A percentile compares a stretch with the other conserved stretches of the same genome.
Evolutionary conservation across 2,113 vertebrate species (phyloP).

Genomic region (Tetrax tetrax): DNA sequence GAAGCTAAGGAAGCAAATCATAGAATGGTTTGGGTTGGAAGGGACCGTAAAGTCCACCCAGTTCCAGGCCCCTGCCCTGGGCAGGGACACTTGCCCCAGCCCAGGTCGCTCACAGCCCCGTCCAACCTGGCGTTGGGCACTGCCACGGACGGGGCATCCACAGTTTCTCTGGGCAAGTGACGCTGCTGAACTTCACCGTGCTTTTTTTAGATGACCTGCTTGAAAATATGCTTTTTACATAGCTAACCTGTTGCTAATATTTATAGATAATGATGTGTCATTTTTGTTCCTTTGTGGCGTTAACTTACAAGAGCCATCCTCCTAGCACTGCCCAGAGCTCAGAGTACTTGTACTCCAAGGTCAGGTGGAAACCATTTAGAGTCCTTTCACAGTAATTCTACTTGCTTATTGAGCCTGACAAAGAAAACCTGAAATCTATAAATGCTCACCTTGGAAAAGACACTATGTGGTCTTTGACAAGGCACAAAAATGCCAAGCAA

Average conservation of each 20-base stretch:
- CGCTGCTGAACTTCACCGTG: neutral
- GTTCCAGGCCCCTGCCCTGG: too few relatives aligned
- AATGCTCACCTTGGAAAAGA: neutral
- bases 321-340: neutral
- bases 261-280: neutral
- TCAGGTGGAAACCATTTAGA: slow-evolving; percentile 57
- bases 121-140: too few relatives aligned
- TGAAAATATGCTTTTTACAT: neutral
- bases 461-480: neutral
- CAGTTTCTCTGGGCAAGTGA: neutral
- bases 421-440: slow-evolving; percentile 8
- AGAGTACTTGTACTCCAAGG: slow-evolving; percentile 28
- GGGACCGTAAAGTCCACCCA: too few relatives aligned
- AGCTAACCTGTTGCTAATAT: neutral
- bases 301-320: neutral
- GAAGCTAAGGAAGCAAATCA: neutral
- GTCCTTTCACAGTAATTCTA: slow-evolving; percentile 42
- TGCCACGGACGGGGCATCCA: too few relatives aligned
- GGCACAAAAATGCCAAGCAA: neutral
- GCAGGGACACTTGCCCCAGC: too few relatives aligned
- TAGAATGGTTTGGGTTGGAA: too few relatives aligned
- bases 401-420: slow-evolving; percentile 13
- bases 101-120: too few relatives aligned
- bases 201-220: neutral
- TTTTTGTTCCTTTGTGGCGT: slow-evolving; percentile 25